Percentiles rank a stretch among this genome's conserved stretches.
phyloP scores from a whole-genome alignment of 2,888 invertebrate species.

The Clitarchus hookeri region DNA sequence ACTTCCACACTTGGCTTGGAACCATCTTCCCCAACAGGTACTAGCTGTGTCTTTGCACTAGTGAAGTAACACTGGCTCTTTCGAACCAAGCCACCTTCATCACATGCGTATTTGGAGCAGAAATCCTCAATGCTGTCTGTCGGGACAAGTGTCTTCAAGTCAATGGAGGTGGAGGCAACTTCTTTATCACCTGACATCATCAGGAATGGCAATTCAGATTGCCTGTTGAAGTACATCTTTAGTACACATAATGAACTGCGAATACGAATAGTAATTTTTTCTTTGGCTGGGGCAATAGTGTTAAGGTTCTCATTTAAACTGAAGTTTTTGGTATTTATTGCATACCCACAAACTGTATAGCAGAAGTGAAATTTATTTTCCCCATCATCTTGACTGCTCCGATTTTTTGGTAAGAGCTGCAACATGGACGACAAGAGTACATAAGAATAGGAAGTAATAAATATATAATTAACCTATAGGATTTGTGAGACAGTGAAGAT shows the following conservation, averaged over 20 bases:
- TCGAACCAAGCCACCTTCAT: neutral
- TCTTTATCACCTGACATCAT: neutral
- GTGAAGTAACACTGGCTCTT: neutral
- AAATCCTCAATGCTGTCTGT: too few species aligned
- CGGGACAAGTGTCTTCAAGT: too few species aligned
- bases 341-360: neutral
- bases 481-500: too few species aligned
- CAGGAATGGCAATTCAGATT: neutral
- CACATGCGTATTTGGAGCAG: neutral
- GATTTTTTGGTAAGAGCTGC: neutral
- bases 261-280: neutral
- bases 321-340: neutral
- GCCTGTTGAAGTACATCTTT: neutral
- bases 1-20: too few species aligned
- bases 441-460: too few species aligned
- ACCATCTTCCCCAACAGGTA: too few species aligned
- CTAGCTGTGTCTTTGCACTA: neutral
- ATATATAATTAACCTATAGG: too few species aligned
- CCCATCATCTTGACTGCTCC: neutral
- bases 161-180: neutral
- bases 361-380: neutral
- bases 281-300: neutral
- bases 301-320: neutral
- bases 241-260: neutral
- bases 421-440: neutral